These are phyloP conservation scores for Thymallus thymallus DNA, from an alignment of 2,113 vertebrate genomes.

Conservation along the genomic window DNA sequence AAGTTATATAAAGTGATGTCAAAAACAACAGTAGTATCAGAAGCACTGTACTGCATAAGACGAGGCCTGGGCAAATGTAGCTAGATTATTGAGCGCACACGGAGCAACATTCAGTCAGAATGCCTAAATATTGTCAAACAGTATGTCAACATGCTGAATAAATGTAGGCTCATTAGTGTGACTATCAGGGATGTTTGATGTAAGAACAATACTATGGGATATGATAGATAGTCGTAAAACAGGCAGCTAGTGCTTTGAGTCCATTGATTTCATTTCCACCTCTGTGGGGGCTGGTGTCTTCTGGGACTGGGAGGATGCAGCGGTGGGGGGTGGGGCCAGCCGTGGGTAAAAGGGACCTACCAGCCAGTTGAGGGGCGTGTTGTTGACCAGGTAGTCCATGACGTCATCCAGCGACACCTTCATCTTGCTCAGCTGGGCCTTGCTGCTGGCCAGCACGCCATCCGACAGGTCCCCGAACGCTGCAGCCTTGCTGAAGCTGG, in stretches of 20 bases:
- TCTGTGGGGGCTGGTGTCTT: slow-evolving; percentile 24
- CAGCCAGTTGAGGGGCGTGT: slow-evolving; percentile 88
- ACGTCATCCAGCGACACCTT: slow-evolving; percentile 76
- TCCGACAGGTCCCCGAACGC: slow-evolving; percentile 81
- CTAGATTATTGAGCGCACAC: not conserved
- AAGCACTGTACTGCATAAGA: not conserved
- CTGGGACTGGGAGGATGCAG: not conserved
- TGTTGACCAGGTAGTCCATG: slow-evolving; percentile 86
- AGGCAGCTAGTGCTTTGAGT: slow-evolving; percentile 7
- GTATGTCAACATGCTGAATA: no score
- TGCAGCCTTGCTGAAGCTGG: slow-evolving; percentile 65
- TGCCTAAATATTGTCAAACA: no score
- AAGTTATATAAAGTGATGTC: not conserved
- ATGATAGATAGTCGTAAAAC: not conserved
- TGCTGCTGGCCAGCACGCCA: slow-evolving; percentile 75
- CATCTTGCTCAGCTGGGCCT: slow-evolving; percentile 81
- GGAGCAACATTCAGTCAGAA: not conserved
- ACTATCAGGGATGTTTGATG: not conserved
- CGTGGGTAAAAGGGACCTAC: slow-evolving; percentile 79
- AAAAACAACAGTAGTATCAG: not conserved
- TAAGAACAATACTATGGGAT: not conserved
- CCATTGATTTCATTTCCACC: slow-evolving; percentile 49
- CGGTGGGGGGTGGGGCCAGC: slow-evolving; percentile 36
- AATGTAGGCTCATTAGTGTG: not conserved
- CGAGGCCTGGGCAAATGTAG: not conserved